Evolutionary conservation across 2,113 vertebrate genomes (phyloP).

Genomic region (Maccullochella peelii): DNA sequence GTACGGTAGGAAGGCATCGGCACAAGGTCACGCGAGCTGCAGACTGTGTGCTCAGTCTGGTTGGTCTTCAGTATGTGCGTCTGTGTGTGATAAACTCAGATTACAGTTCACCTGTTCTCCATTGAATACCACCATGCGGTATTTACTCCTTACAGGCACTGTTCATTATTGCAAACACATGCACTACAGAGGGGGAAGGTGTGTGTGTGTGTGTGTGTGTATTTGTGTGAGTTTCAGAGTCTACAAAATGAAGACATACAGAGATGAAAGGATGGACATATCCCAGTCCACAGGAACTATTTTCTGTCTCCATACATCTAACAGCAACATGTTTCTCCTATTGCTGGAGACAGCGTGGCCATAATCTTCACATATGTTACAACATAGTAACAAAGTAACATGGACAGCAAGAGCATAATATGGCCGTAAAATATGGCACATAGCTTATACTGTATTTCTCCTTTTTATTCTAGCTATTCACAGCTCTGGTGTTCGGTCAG

Average conservation of each 20-base stretch:
- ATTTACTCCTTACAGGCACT: constrained; percentile 43
- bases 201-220: neutral
- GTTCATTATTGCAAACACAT: constrained; percentile 67
- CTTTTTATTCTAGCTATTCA: neutral
- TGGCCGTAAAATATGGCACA: neutral
- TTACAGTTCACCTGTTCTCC: constrained; percentile 53
- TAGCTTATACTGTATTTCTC: neutral
- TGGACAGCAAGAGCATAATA: neutral
- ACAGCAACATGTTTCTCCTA: constrained; percentile 14
- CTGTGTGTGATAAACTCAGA: constrained; percentile 37
- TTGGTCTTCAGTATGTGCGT: neutral
- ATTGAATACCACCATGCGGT: constrained; percentile 23
- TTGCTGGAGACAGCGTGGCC: constrained; percentile 18
- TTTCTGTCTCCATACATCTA: neutral
- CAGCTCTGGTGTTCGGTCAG: neutral
- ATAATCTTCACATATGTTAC: constrained; percentile 25
- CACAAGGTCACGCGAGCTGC: constrained; percentile 30
- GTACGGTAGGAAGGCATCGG: constrained; percentile 36
- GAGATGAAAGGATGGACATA: constrained; percentile 50
- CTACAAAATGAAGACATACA: constrained; percentile 20
- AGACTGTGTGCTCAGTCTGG: neutral
- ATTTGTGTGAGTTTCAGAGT: neutral
- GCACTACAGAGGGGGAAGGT: constrained; percentile 5
- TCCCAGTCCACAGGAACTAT: neutral
- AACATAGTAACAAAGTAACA: neutral